phyloP scores from a whole-genome alignment of 2,797 vertebrate genomes.

The Paramormyrops hopkinsi region DNA sequence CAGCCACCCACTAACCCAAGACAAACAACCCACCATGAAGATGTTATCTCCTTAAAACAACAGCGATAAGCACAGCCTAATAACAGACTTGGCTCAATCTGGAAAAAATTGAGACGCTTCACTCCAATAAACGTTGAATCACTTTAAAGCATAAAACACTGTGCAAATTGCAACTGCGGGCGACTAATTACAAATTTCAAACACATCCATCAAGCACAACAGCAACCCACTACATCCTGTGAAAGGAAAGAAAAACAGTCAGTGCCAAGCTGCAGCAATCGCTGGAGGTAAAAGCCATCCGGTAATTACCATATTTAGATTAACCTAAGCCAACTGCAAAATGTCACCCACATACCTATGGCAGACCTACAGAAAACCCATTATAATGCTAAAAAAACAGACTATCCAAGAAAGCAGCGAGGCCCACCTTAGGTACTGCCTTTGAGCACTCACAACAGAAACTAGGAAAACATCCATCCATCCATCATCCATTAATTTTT shows the following conservation, averaged over 20 bases:
- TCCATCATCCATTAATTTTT: background rate
- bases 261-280: background rate
- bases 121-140: background rate
- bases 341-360: background rate
- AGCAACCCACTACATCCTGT: background rate
- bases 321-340: background rate
- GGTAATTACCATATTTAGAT: conserved; percentile 5
- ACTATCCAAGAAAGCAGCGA: background rate
- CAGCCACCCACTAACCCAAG: background rate
- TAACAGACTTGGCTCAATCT: background rate
- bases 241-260: background rate
- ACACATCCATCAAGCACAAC: conserved; percentile 8
- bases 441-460: background rate
- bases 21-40: background rate
- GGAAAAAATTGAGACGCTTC: background rate
- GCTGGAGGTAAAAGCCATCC: background rate
- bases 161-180: background rate
- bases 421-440: background rate
- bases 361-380: background rate
- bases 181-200: conserved; percentile 1
- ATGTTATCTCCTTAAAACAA: background rate
- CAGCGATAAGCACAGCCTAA: background rate
- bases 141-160: background rate
- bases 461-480: background rate
- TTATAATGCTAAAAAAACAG: background rate